These are phyloP conservation scores for Lycocerus yunnanus DNA, from an alignment of 2,888 invertebrate species.

Conservation along the genomic window DNA sequence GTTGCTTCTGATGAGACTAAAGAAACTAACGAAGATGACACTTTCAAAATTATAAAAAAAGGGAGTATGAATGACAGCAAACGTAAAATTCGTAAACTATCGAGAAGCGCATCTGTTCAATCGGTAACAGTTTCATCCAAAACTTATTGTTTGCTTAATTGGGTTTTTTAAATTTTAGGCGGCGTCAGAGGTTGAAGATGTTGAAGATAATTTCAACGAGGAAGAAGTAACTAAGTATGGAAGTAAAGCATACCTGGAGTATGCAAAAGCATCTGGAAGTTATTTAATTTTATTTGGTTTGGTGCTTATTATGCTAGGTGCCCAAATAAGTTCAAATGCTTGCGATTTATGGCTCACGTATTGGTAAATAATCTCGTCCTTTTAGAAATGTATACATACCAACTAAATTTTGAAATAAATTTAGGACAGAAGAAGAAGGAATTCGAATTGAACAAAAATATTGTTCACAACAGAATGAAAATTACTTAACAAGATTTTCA, in stretches of 20 bases:
- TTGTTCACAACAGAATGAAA: neutral
- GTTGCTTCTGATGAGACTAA: constrained; percentile 39
- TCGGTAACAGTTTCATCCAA: neutral
- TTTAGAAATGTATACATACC: neutral
- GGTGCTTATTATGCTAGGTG: constrained; percentile 15
- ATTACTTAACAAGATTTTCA: neutral
- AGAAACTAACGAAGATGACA: constrained; percentile 16
- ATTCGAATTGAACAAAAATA: neutral
- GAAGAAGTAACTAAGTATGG: constrained; percentile 31
- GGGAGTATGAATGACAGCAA: neutral
- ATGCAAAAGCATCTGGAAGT: constrained; percentile 33
- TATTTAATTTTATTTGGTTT: constrained; percentile 26
- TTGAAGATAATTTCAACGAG: constrained; percentile 37
- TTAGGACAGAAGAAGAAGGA: constrained; percentile 20
- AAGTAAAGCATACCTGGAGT: constrained; percentile 26
- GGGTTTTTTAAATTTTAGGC: neutral
- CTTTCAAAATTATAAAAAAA: neutral
- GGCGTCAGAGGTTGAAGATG: constrained; percentile 28
- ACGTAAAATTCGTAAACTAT: neutral
- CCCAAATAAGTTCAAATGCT: constrained; percentile 31
- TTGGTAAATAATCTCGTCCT: constrained; percentile 27
- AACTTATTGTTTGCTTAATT: neutral
- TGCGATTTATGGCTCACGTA: constrained; percentile 36
- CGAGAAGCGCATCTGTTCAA: neutral
- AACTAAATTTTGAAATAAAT: neutral